Evolutionary conservation across 1,140 invertebrate species (phyloP), one percentile per base, ranked within the genome.

Genomic region (Meloidogyne hapla): DNA sequence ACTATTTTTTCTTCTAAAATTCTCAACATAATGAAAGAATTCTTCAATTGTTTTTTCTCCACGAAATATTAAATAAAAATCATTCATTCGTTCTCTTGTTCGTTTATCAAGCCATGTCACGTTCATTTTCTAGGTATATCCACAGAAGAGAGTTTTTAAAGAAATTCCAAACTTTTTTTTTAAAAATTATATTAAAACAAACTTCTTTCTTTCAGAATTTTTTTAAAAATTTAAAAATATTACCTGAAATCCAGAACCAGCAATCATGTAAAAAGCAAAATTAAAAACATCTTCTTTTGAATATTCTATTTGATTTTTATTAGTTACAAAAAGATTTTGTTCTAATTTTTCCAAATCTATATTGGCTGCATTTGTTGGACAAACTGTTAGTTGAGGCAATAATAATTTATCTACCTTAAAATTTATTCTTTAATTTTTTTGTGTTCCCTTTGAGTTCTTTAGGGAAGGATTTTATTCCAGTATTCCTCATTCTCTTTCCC

Each of bases 181-280:
- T n/a, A n/a, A n/a, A n/a, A n/a, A n/a, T n/a, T n/a, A n/a, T n/a
- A n/a, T n/a, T n/a, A n/a, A n/a, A n/a, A n/a, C n/a, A n/a, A n/a
- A n/a, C n/a, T n/a, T 48, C 4, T 48, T 18, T 18, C 21, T 26
- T 26, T 28, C 5, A 33, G 25, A 23, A 72, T 62, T 13, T 25
- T 62, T 23, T 79, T 15, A 15, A 77, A 48, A 25, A 12, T 18
- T 38, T 15, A 15, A 9, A 64, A 25, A 68, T 18, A 18, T 18
- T 69, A 69, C 77, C 33, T 78, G 77, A 66, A 78, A 78, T 18
- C 77, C 77, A 15, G 76, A 79, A 23, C 77, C 77, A 0, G 67
- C 76, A 15, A 78, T 63, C 65, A 78, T 71, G 56, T 80, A 78
- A 78, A 80, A 78, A 15, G 77, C 77, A 78, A 78, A 78, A 61